Percentiles rank a stretch among this genome's conserved stretches.
Evolutionary conservation across 2,888 invertebrate species (phyloP).

Genomic region (Molanna angustata): DNA sequence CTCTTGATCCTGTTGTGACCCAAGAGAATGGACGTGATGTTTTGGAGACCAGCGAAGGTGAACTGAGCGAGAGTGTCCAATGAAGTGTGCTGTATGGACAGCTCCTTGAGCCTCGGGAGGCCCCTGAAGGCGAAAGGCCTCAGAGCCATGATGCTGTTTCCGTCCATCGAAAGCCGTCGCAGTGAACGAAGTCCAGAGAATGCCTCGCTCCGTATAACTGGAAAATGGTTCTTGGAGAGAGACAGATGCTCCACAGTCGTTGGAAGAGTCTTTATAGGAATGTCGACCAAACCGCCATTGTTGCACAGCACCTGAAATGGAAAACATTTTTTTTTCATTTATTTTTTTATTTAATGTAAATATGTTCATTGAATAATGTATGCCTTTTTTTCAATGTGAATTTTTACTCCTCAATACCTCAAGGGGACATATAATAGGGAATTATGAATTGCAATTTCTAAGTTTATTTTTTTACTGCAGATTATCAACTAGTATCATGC

Average conservation of each 20-base stretch:
- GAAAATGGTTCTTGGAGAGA: constrained; percentile 81
- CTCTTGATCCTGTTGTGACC: constrained; percentile 71
- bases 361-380: no score
- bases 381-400: no score
- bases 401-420: no score
- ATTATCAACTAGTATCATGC: no score
- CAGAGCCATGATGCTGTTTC: constrained; percentile 81
- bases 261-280: constrained; percentile 73
- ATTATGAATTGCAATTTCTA: no score
- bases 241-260: constrained; percentile 80
- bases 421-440: no score
- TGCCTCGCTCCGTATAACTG: constrained; percentile 76
- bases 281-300: constrained; percentile 76
- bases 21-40: constrained; percentile 68
- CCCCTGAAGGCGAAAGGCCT: constrained; percentile 85
- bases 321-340: background rate
- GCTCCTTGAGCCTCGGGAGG: constrained; percentile 71
- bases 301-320: constrained; percentile 78
- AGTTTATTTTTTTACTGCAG: no score
- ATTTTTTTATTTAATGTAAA: no score
- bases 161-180: constrained; percentile 81
- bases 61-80: constrained; percentile 76
- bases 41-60: constrained; percentile 81
- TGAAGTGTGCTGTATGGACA: constrained; percentile 85
- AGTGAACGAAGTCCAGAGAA: constrained; percentile 76